A percentile compares a stretch with the other conserved stretches of the same genome.
Evolutionary conservation across 2,888 invertebrate species (phyloP).

Genomic region (Boloria euphrosyne): DNA sequence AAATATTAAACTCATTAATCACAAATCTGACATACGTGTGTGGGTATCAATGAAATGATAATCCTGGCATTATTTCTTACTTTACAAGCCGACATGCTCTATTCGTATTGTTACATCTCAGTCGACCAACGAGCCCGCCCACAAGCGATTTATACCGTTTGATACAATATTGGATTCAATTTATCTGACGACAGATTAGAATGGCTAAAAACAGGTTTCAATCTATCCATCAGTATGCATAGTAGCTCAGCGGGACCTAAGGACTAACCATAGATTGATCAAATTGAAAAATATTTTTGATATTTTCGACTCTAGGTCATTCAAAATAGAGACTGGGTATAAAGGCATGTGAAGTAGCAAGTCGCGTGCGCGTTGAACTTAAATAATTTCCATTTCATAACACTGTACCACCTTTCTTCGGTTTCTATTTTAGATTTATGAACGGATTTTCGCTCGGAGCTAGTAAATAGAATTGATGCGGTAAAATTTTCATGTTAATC

Average conservation of each 20-base stretch:
- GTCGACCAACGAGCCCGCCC: constrained; percentile 29
- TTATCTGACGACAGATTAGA: constrained; percentile 34
- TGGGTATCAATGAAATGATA: constrained; percentile 23
- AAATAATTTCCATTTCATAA: constrained; percentile 39
- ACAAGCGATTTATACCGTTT: constrained; percentile 27
- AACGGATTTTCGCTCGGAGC: constrained; percentile 23
- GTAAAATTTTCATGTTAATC: constrained; percentile 18
- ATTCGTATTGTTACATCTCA: constrained; percentile 28
- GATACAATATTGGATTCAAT: constrained; percentile 35
- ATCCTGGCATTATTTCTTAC: constrained; percentile 24
- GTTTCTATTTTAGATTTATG: constrained; percentile 38
- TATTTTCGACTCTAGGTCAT: constrained; percentile 1
- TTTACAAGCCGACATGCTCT: constrained; percentile 20
- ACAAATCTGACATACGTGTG: constrained; percentile 18
- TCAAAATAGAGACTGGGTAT: background rate
- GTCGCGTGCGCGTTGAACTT: constrained; percentile 33
- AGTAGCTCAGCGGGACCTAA: constrained; percentile 37
- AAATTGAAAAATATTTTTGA: background rate
- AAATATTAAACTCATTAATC: constrained; percentile 13
- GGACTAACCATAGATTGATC: constrained; percentile 20
- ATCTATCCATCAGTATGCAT: constrained; percentile 38
- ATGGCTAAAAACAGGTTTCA: constrained; percentile 34
- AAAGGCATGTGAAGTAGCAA: background rate
- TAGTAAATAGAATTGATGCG: constrained; percentile 26
- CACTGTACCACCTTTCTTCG: constrained; percentile 34